Conservation (phyloP, 1,140 invertebrate genomes). For the Orius laevigatus region DNA sequence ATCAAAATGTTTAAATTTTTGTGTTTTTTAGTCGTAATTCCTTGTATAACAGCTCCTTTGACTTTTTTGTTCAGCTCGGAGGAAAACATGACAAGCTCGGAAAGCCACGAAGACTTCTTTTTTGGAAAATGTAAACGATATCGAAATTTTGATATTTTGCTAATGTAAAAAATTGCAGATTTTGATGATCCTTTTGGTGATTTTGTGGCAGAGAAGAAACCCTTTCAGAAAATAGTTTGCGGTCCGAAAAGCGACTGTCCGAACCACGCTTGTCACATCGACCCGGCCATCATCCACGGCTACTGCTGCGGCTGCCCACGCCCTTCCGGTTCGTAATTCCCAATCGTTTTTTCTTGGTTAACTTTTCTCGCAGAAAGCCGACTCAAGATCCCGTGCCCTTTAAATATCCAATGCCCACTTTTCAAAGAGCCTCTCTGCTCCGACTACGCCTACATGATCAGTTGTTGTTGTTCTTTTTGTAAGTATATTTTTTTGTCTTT, state of each 20-base stretch:
- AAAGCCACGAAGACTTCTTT: too few relatives aligned
- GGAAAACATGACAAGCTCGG: too few relatives aligned
- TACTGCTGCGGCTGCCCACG: slow-evolving; percentile 43
- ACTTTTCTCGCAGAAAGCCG: not conserved
- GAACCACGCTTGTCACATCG: slow-evolving; percentile 34
- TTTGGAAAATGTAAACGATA: too few relatives aligned
- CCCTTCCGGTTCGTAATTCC: slow-evolving; percentile 29
- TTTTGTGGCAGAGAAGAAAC: too few relatives aligned
- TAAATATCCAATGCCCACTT: slow-evolving; percentile 19
- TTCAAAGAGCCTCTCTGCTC: slow-evolving; percentile 17
- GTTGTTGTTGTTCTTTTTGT: slow-evolving; percentile 17
- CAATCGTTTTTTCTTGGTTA: not conserved
- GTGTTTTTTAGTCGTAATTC: too few relatives aligned
- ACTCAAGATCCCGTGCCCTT: slow-evolving; percentile 15
- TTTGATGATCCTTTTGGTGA: too few relatives aligned
- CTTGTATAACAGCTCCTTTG: too few relatives aligned
- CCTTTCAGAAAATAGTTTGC: too few relatives aligned
- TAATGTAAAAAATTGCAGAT: too few relatives aligned
- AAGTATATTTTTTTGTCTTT: not conserved
- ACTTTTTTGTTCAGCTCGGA: too few relatives aligned
- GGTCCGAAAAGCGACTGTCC: slow-evolving; percentile 27
- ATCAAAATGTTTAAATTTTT: too few relatives aligned
- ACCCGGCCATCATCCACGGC: slow-evolving; percentile 40
- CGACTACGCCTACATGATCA: slow-evolving; percentile 19
- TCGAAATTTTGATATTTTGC: too few relatives aligned